phyloP scores from a whole-genome alignment of 2,797 vertebrate genomes.

The Mycteria americana region DNA sequence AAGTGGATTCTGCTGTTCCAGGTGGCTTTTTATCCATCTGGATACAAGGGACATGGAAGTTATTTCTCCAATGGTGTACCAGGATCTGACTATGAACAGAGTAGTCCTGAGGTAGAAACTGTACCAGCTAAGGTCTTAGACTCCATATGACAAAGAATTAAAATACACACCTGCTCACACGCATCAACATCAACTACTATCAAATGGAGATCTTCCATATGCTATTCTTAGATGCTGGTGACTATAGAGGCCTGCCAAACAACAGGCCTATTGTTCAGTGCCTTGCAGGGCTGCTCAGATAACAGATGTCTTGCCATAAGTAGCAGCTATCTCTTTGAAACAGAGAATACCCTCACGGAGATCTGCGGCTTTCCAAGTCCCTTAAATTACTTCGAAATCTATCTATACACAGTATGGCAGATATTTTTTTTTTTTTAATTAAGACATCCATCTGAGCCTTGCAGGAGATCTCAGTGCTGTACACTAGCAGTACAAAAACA shows the following conservation, averaged over 20 bases:
- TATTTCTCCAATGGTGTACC: neutral
- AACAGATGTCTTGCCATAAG: slow-evolving; percentile 57
- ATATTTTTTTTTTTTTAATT: neutral
- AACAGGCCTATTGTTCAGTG: slow-evolving; percentile 24
- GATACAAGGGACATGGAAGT: neutral
- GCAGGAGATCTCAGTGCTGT: neutral
- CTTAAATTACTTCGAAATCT: slow-evolving; percentile 29
- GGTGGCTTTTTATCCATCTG: neutral
- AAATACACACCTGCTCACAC: neutral
- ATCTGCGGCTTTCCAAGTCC: slow-evolving; percentile 18
- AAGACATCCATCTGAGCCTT: slow-evolving; percentile 4
- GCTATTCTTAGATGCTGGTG: slow-evolving; percentile 19
- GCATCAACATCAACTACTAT: neutral
- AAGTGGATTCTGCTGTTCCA: neutral
- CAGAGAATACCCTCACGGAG: neutral
- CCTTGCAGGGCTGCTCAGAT: slow-evolving; percentile 29
- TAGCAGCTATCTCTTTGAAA: neutral
- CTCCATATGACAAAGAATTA: neutral
- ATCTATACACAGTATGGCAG: neutral
- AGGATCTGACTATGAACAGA: neutral
- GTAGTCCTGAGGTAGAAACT: neutral
- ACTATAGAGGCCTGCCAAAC: slow-evolving; percentile 13
- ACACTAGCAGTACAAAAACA: neutral
- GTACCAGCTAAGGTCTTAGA: neutral
- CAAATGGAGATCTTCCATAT: neutral